Percentiles rank a stretch among this genome's conserved stretches.
These are phyloP conservation scores for Montifringilla adamsi DNA, from an alignment of 2,113 vertebrate genomes.

Conservation along the genomic window DNA sequence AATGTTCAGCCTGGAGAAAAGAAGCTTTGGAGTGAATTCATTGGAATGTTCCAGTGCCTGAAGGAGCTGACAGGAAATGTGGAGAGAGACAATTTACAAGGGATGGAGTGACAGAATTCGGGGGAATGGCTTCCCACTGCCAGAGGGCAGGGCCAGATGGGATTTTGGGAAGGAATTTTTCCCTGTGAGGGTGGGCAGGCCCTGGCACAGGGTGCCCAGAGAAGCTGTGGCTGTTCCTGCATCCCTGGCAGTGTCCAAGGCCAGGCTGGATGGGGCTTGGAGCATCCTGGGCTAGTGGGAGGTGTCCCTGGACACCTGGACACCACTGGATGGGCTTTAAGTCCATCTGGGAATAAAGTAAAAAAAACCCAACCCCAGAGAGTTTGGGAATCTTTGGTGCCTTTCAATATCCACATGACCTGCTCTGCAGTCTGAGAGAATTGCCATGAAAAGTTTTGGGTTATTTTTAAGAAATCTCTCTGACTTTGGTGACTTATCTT, in stretches of 20 bases:
- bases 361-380: background rate
- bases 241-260: background rate
- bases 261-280: accelerated
- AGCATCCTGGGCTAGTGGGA: accelerated
- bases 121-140: background rate
- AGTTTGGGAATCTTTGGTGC: background rate
- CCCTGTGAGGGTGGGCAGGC: background rate
- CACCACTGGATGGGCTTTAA: background rate
- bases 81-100: accelerated
- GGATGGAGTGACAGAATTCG: accelerated
- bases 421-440: background rate
- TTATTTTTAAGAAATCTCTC: background rate
- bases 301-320: background rate
- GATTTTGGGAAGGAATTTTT: accelerated
- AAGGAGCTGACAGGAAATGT: background rate
- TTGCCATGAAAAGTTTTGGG: background rate
- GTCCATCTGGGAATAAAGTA: background rate
- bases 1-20: background rate
- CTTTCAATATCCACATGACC: background rate
- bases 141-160: background rate
- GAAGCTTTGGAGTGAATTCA: background rate
- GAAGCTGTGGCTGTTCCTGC: background rate
- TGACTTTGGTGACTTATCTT: background rate
- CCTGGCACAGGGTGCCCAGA: background rate
- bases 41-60: background rate